These are phyloP conservation scores for Meandrina meandrites DNA, from an alignment of 92 coral and sea anemone species.

Conservation along the genomic window DNA sequence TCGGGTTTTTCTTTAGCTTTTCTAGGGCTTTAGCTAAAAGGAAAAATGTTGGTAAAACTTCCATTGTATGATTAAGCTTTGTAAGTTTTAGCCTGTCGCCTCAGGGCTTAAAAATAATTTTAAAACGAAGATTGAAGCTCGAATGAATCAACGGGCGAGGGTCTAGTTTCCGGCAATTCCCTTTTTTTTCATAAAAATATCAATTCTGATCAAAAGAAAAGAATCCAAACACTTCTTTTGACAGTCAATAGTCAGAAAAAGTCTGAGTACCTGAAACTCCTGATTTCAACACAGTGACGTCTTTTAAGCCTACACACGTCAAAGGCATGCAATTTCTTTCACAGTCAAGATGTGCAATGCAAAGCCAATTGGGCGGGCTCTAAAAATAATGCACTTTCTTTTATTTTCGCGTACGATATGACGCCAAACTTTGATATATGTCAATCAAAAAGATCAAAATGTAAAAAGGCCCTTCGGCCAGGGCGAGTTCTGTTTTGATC, in stretches of 20 bases:
- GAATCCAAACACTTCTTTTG: no score
- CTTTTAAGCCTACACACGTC: neutral
- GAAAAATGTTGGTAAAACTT: neutral
- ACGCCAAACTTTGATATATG: neutral
- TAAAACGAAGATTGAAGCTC: neutral
- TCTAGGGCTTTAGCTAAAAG: neutral
- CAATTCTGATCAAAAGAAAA: neutral
- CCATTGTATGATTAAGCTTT: neutral
- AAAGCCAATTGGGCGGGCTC: neutral
- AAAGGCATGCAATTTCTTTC: neutral
- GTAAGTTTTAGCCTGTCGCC: neutral
- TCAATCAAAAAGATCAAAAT: neutral
- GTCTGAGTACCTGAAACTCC: no score
- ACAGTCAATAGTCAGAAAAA: no score
- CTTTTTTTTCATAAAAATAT: neutral
- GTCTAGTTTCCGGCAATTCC: neutral
- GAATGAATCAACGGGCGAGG: neutral
- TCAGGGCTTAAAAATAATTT: neutral
- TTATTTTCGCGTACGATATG: neutral
- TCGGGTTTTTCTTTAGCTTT: neutral
- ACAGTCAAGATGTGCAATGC: neutral
- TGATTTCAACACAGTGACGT: neutral
- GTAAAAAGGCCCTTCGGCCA: neutral
- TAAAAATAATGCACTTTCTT: neutral
- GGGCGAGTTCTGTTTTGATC: neutral